Percentiles rank a stretch among this genome's conserved stretches.
phyloP scores from a whole-genome alignment of 2,113 vertebrate genomes.

The Tamias sibiricus region DNA sequence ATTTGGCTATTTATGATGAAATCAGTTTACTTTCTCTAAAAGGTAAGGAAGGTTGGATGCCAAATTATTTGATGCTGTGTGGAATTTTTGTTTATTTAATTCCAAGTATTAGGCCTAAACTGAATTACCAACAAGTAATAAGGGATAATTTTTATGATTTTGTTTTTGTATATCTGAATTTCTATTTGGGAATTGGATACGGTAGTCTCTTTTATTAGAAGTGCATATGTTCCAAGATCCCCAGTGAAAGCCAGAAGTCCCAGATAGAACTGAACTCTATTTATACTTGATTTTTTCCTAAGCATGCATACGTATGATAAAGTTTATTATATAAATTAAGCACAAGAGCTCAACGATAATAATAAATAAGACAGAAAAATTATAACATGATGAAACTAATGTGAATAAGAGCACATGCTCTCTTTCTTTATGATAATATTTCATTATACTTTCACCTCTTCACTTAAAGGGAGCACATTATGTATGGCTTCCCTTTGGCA shows the following conservation, averaged over 20 bases:
- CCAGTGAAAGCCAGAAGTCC: neutral
- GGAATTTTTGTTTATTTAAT: slow-evolving; percentile 23
- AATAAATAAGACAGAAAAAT: neutral
- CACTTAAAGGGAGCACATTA: neutral
- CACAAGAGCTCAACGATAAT: neutral
- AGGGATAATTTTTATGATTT: neutral
- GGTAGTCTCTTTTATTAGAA: neutral
- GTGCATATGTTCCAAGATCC: neutral
- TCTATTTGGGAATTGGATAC: neutral
- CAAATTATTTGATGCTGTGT: slow-evolving; percentile 11
- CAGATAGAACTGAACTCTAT: neutral
- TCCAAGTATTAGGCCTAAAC: neutral
- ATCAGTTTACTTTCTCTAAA: neutral
- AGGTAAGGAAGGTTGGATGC: neutral
- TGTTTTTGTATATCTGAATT: slow-evolving; percentile 26
- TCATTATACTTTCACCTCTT: neutral
- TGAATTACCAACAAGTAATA: neutral
- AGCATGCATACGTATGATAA: neutral
- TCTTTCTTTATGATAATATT: neutral
- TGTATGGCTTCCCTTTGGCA: neutral
- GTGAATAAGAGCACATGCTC: rapidly evolving
- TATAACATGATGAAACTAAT: neutral
- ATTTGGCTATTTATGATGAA: neutral
- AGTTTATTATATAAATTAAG: neutral
- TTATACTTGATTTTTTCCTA: neutral